phyloP scores from a whole-genome alignment of 64 coral and sea anemone species.

The Pachyseris speciosa region DNA sequence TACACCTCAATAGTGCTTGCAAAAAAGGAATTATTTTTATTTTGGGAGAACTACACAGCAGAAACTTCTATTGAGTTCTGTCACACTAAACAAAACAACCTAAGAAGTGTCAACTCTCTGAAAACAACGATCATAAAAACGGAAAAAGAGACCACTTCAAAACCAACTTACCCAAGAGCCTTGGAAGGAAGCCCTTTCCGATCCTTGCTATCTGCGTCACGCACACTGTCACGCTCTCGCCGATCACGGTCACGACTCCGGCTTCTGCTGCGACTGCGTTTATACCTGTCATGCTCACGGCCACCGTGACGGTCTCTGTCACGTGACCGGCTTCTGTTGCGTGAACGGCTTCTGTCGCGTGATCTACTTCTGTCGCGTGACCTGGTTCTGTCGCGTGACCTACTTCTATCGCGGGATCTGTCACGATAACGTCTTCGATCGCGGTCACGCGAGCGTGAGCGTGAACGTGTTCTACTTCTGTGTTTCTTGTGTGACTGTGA shows the following conservation, averaged over 20 bases:
- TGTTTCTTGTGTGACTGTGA: slow-evolving; percentile 52
- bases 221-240: slow-evolving; percentile 41
- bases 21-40: too few species aligned
- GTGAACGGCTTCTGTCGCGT: slow-evolving; percentile 69
- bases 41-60: too few species aligned
- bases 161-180: slow-evolving; percentile 17
- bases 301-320: slow-evolving; percentile 52
- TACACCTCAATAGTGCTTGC: too few species aligned
- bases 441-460: slow-evolving; percentile 77
- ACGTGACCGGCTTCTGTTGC: slow-evolving; percentile 62
- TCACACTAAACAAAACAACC: too few species aligned
- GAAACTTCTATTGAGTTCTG: too few species aligned
- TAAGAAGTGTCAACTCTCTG: too few species aligned
- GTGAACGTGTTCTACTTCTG: slow-evolving; percentile 70
- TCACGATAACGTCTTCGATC: slow-evolving; percentile 72
- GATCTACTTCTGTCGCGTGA: slow-evolving; percentile 68
- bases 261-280: slow-evolving; percentile 65
- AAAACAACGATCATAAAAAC: background rate
- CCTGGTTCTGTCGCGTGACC: slow-evolving; percentile 72
- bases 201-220: slow-evolving; percentile 49
- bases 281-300: slow-evolving; percentile 52
- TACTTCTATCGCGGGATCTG: slow-evolving; percentile 66
- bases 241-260: slow-evolving; percentile 68
- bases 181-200: slow-evolving; percentile 2
- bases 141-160: background rate